A percentile compares a stretch with the other conserved stretches of the same genome.
These are phyloP conservation scores for Tipula unca DNA, from an alignment of 2,888 invertebrate species.

Conservation along the genomic window DNA sequence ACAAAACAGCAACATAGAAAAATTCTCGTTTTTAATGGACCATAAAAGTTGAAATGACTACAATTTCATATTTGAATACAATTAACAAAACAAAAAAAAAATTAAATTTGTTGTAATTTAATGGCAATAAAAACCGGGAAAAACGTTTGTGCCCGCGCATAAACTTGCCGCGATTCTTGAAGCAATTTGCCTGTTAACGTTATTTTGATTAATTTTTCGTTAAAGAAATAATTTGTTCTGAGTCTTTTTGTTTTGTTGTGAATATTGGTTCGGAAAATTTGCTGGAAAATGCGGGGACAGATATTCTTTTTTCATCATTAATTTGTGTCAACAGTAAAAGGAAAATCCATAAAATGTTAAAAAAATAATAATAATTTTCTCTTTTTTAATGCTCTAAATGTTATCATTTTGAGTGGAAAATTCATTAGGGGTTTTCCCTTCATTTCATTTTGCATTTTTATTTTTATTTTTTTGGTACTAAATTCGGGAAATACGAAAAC, in stretches of 20 bases:
- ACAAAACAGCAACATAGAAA: not conserved
- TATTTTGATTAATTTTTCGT: not conserved
- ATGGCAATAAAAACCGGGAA: too few relatives aligned
- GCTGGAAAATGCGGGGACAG: too few relatives aligned
- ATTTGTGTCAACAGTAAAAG: constrained; percentile 2
- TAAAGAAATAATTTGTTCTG: not conserved
- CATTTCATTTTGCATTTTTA: not conserved
- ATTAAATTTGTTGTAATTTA: not conserved
- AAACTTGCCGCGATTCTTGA: not conserved
- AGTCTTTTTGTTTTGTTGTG: not conserved
- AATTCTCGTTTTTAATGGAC: not conserved
- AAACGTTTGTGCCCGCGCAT: too few relatives aligned
- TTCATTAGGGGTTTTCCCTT: not conserved
- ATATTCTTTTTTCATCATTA: not conserved
- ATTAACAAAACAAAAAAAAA: not conserved
- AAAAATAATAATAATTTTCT: not conserved
- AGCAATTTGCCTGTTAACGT: constrained; percentile 3
- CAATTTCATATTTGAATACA: not conserved
- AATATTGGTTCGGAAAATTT: not conserved
- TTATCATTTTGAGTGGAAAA: constrained; percentile 4
- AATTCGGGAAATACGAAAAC: not conserved
- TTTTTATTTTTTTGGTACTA: not conserved
- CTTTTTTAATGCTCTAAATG: not conserved
- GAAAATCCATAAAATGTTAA: not conserved
- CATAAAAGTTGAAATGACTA: not conserved